Evolutionary conservation across 1,140 invertebrate species (phyloP).

Genomic region (Agraylea sexmaculata): DNA sequence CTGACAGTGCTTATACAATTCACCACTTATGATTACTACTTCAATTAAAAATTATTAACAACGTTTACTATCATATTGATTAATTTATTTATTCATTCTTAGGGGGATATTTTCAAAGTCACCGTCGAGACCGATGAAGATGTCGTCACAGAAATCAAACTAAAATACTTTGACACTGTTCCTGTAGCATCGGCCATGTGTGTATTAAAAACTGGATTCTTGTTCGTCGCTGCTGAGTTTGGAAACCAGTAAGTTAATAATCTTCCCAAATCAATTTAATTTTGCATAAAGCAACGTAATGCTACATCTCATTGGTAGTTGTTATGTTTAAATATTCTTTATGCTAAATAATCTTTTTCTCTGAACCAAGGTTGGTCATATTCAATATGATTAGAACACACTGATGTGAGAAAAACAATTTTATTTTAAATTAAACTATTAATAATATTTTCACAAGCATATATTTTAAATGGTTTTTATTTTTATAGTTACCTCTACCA

Average conservation of each 20-base stretch:
- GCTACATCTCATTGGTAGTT: neutral
- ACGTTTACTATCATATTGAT: constrained; percentile 2
- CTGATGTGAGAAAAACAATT: constrained; percentile 38
- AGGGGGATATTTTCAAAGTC: constrained; percentile 97
- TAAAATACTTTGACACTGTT: constrained; percentile 99
- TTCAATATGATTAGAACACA: constrained; percentile 34
- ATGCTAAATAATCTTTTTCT: constrained; percentile 23
- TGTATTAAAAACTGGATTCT: constrained; percentile 96
- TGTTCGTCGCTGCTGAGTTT: constrained; percentile 98
- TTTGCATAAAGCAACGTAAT: neutral
- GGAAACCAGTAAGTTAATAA: constrained; percentile 92
- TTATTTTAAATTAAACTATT: no score
- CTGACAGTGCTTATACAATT: no score
- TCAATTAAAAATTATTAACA: neutral
- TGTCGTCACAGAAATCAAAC: constrained; percentile 95
- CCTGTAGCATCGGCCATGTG: constrained; percentile 93
- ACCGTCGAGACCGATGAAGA: constrained; percentile 97
- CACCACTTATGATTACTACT: no score
- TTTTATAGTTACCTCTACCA: constrained; percentile 86
- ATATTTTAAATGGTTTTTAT: constrained; percentile 16
- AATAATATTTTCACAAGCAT: no score
- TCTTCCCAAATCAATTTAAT: neutral
- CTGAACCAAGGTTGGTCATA: constrained; percentile 41
- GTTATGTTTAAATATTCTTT: neutral
- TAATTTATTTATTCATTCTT: constrained; percentile 9